A percentile compares a stretch with the other conserved stretches of the same genome.
Conservation (phyloP, 2,113 vertebrate genomes). For the Pelusios castaneus region DNA sequence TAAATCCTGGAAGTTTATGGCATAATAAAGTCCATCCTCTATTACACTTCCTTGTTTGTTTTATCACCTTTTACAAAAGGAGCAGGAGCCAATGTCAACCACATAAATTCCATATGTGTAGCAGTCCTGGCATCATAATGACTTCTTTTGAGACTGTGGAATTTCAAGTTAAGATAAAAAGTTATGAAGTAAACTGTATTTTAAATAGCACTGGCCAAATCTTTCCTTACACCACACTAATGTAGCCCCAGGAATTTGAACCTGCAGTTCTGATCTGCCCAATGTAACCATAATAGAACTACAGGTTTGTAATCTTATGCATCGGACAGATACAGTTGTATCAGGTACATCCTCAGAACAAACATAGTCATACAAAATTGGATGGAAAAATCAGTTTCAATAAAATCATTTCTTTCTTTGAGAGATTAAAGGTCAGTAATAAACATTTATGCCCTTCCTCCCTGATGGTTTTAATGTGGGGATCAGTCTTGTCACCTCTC, state of each 20-base stretch:
- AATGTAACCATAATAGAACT: neutral
- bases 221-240: slow-evolving; percentile 10
- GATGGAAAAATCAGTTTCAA: neutral
- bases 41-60: neutral
- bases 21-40: neutral
- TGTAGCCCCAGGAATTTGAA: slow-evolving; percentile 9
- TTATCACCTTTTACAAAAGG: slow-evolving; percentile 9
- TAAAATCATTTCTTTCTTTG: neutral
- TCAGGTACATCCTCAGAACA: neutral
- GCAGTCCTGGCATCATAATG: neutral
- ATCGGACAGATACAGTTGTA: neutral
- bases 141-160: slow-evolving; percentile 2
- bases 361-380: neutral
- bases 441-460: neutral
- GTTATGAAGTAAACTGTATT: neutral
- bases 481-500: neutral
- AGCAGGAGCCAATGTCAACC: neutral
- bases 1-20: neutral
- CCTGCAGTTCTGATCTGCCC: neutral
- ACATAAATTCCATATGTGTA: neutral
- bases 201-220: slow-evolving; percentile 33
- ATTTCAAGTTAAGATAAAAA: slow-evolving; percentile 11
- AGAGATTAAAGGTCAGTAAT: neutral
- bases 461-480: neutral
- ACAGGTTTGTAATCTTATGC: neutral